Conservation (phyloP, 2,888 invertebrate species). For the Parnassius orleans region DNA sequence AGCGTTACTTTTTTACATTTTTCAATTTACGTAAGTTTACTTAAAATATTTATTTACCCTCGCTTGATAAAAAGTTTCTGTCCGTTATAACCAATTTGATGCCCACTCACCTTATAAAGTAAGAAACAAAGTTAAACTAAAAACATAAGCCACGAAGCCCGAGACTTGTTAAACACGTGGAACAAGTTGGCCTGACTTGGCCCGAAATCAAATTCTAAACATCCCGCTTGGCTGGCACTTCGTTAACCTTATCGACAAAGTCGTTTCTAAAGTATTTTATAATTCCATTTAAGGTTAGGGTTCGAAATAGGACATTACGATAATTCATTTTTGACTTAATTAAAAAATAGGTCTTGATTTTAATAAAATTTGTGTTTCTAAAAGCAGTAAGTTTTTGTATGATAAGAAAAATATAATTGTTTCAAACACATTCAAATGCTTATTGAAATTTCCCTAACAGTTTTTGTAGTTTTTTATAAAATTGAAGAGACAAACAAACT, state of each 20-base stretch:
- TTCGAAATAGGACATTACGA: neutral
- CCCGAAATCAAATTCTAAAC: constrained; percentile 34
- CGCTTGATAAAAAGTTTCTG: constrained; percentile 4
- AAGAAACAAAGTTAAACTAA: constrained; percentile 14
- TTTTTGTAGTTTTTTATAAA: too few relatives aligned
- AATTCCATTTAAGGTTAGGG: constrained; percentile 21
- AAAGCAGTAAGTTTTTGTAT: too few relatives aligned
- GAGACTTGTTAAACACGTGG: constrained; percentile 23
- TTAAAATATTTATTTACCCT: too few relatives aligned
- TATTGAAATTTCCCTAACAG: too few relatives aligned
- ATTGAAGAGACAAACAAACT: too few relatives aligned
- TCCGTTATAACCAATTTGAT: constrained; percentile 9
- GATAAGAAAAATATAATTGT: too few relatives aligned
- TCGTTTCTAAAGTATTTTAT: constrained; percentile 23
- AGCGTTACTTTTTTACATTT: too few relatives aligned
- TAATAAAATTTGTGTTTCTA: too few relatives aligned
- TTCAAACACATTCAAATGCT: too few relatives aligned
- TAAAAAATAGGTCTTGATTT: too few relatives aligned
- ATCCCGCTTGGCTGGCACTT: constrained; percentile 31
- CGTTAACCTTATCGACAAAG: constrained; percentile 26
- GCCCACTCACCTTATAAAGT: constrained; percentile 14
- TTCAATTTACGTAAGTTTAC: too few relatives aligned
- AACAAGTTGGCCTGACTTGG: constrained; percentile 31
- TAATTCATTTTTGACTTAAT: too few relatives aligned
- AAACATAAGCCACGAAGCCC: constrained; percentile 20